Conservation (phyloP, 1,140 invertebrate species). For the Drosophila kikkawai region DNA sequence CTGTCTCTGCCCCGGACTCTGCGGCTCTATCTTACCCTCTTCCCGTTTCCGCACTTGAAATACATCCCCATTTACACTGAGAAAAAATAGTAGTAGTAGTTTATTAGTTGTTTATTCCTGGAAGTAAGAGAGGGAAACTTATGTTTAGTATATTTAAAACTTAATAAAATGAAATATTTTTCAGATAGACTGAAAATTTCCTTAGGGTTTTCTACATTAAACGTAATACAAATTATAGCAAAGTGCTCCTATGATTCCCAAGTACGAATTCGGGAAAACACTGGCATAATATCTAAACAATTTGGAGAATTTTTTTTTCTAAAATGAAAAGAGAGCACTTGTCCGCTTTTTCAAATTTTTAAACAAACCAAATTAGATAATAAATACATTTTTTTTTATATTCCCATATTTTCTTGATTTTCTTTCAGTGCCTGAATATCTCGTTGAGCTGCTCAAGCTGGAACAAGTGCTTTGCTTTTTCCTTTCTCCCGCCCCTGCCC, state of each 20-base stretch:
- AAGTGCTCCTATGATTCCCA: background rate
- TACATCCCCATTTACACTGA: conserved; percentile 39
- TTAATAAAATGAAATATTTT: background rate
- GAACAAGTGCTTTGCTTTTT: conserved; percentile 78
- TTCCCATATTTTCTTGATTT: background rate
- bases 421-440: conserved; percentile 25
- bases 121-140: too few relatives aligned
- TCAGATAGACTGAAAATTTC: background rate
- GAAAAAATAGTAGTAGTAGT: background rate
- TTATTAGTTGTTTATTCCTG: background rate
- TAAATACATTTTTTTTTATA: too few relatives aligned
- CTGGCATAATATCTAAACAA: too few relatives aligned
- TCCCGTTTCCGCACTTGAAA: conserved; percentile 60
- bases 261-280: background rate
- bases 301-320: too few relatives aligned
- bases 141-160: background rate
- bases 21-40: conserved; percentile 16
- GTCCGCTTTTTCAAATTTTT: too few relatives aligned
- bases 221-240: background rate
- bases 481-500: conserved; percentile 18
- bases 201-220: too few relatives aligned
- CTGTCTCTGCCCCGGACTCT: background rate
- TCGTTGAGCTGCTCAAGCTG: conserved; percentile 68
- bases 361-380: too few relatives aligned
- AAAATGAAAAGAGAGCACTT: too few relatives aligned